phyloP scores from a whole-genome alignment of 2,797 vertebrate genomes.

The Atherinosoma microstoma region DNA sequence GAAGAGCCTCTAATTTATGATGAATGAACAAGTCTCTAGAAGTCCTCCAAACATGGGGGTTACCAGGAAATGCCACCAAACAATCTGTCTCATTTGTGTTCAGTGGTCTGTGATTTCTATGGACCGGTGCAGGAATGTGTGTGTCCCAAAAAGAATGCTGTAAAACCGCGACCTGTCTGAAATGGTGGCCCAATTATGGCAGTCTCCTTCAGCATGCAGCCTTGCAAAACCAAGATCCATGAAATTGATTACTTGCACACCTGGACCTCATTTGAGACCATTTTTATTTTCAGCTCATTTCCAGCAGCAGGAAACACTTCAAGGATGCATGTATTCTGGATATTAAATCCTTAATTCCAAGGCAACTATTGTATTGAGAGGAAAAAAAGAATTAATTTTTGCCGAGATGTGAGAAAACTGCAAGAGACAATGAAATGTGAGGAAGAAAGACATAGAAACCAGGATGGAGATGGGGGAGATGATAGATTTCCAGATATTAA shows the following conservation, averaged over 20 bases:
- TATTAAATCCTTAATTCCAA: conserved; percentile 33
- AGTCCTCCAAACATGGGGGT: conserved; percentile 74
- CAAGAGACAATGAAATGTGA: background rate
- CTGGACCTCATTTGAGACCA: conserved; percentile 74
- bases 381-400: conserved; percentile 43
- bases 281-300: conserved; percentile 47
- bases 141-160: conserved; percentile 55
- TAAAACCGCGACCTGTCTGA: conserved; percentile 70
- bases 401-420: conserved; percentile 38
- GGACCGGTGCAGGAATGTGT: conserved; percentile 53
- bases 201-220: conserved; percentile 72
- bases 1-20: conserved; percentile 55
- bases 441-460: conserved; percentile 23
- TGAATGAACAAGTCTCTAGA: conserved; percentile 61
- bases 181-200: conserved; percentile 78
- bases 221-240: conserved; percentile 77
- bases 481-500: conserved; percentile 56
- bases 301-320: conserved; percentile 16
- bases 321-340: conserved; percentile 30
- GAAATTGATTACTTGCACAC: conserved; percentile 79
- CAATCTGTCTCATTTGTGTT: conserved; percentile 76
- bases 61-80: conserved; percentile 65
- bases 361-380: conserved; percentile 10
- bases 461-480: background rate
- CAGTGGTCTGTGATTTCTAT: conserved; percentile 64